Base-by-base conservation (phyloP, 2,888 invertebrate genomes). In the Amiota minor region DNA sequence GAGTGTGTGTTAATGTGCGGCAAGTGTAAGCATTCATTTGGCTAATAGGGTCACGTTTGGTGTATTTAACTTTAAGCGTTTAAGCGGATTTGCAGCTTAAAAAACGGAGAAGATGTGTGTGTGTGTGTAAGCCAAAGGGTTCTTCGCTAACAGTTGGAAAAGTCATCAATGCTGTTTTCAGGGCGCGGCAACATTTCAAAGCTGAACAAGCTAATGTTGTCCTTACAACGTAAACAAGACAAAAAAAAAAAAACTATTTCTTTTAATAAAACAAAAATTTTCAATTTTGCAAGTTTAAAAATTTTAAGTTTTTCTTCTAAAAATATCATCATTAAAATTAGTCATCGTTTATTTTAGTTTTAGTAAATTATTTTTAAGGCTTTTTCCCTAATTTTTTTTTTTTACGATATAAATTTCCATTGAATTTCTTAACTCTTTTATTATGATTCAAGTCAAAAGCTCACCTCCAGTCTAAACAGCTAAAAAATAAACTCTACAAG, bases 41-140 rank as follows among this genome's bases (percentile, higher is more conserved):
- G 83, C 85, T 85, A 83, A 83, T 20, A 35, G 14, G 23, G 53
- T 49, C 35, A 20, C 59, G 4, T 20, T 18, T 69, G 20, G 84
- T 82, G 56, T 84, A 76, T 82, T 81, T 82, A 86, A 81, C 81
- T 82, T 81, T 87, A 87, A 88, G 87, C 86, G 82, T 79, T 83
- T 88, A 88, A 88, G 88, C 88, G 82, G 86, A 82, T 88, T 88
- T 88, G 79, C 78, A 81, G 86, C 88, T 88, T 87, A 85, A 80
- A 74, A 67, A 76, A 73, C 72, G 71, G n/a, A 53, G 53, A 53
- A n/a, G 53, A 16, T 53, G n/a, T 53, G 10, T 20, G 18, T n/a
- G n/a, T n/a, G n/a, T n/a, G n/a, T n/a, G 59, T 59, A 20, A 12
- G 20, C 59, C 59, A 59, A 18, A 10, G 20, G 2, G 2, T 6